These are phyloP conservation scores for Lycocerus yunnanus DNA, from an alignment of 2,888 invertebrate species.

Conservation along the genomic window DNA sequence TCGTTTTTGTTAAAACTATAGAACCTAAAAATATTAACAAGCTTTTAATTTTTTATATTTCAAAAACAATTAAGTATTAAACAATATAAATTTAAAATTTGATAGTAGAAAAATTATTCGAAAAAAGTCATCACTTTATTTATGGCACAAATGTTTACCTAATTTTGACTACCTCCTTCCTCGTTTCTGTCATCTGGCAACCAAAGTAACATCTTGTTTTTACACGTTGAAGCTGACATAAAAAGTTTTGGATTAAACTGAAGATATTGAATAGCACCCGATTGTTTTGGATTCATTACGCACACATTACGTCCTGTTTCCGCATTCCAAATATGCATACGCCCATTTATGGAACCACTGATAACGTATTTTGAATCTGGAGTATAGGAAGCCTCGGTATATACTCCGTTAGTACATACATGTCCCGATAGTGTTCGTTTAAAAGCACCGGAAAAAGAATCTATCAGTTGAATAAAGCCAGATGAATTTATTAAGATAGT, in stretches of 20 bases:
- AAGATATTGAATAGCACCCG: constrained; percentile 95
- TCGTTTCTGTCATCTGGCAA: no score
- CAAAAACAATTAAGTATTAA: no score
- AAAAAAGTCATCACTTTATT: no score
- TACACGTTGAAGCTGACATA: constrained; percentile 99
- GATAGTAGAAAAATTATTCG: no score
- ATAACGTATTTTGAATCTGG: constrained; percentile 99
- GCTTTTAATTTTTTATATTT: no score
- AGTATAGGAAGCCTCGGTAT: constrained; percentile 96
- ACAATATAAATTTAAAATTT: no score
- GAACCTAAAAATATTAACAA: no score
- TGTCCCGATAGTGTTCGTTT: constrained; percentile 92
- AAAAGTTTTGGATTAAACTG: constrained; percentile 98
- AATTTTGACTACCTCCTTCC: no score
- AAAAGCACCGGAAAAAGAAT: constrained; percentile 97
- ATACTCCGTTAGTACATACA: constrained; percentile 90
- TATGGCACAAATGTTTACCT: no score
- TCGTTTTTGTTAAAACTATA: no score
- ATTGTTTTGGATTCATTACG: constrained; percentile 90
- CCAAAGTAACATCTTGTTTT: constrained; percentile 93
- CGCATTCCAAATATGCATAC: constrained; percentile 97
- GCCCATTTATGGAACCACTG: constrained; percentile 96
- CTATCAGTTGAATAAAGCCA: constrained; percentile 91
- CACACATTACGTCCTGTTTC: constrained; percentile 92
- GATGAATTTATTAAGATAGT: constrained; percentile 96